phyloP scores from a whole-genome alignment of 2,113 vertebrate genomes.

The Caretta caretta region DNA sequence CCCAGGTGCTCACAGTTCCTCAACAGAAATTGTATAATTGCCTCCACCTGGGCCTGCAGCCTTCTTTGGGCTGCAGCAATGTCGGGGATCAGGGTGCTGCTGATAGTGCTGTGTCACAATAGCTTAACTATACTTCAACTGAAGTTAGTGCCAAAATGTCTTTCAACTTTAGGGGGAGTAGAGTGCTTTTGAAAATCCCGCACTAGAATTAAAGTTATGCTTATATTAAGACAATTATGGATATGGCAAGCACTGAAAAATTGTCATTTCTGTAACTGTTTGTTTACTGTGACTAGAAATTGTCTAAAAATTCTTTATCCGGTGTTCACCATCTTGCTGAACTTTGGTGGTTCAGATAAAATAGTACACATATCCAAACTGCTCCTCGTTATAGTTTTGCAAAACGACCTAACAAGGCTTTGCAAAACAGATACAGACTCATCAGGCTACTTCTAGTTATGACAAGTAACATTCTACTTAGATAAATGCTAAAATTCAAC shows the following conservation, averaged over 20 bases:
- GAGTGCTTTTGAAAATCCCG: not conserved
- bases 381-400: not conserved
- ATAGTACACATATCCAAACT: not conserved
- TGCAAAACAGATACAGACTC: not conserved
- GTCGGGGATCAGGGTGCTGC: too few species aligned
- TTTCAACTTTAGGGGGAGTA: not conserved
- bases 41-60: too few species aligned
- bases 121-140: too few species aligned
- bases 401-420: not conserved
- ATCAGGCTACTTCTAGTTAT: not conserved
- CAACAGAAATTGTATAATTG: too few species aligned
- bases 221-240: not conserved
- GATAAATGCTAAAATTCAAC: not conserved
- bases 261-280: not conserved
- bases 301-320: not conserved
- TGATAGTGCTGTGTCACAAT: too few species aligned
- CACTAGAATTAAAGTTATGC: not conserved
- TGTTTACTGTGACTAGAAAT: not conserved
- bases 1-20: too few species aligned
- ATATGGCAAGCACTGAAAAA: not conserved
- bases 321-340: not conserved
- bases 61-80: too few species aligned
- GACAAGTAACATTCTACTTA: not conserved
- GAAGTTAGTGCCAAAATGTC: not conserved
- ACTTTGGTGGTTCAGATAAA: not conserved